A percentile compares a stretch with the other conserved stretches of the same genome.
Evolutionary conservation across 2,888 invertebrate genomes (phyloP).

Genomic region (Caenorhabditis macrosperma): DNA sequence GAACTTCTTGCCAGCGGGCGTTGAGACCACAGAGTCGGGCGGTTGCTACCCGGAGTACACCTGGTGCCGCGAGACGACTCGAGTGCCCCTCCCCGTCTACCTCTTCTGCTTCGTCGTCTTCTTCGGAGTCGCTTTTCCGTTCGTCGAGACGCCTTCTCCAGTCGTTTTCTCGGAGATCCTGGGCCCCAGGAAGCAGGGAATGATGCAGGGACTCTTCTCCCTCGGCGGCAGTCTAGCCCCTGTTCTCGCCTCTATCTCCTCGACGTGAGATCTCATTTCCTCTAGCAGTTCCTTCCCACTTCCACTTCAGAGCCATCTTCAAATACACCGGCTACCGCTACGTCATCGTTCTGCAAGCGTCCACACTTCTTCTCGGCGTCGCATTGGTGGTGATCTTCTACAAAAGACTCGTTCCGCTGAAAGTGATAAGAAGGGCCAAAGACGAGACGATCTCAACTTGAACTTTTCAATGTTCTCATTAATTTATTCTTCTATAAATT

Average conservation of each 20-base stretch:
- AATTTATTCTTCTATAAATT: slow-evolving; percentile 18
- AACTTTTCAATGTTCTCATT: slow-evolving; percentile 1
- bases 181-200: slow-evolving; percentile 61
- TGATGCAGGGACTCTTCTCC: slow-evolving; percentile 58
- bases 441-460: slow-evolving; percentile 14
- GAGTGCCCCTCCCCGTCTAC: slow-evolving; percentile 62
- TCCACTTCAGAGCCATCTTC: slow-evolving; percentile 56
- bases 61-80: slow-evolving; percentile 62
- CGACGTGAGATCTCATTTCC: slow-evolving; percentile 30
- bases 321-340: slow-evolving; percentile 60
- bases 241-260: slow-evolving; percentile 34
- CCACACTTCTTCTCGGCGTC: slow-evolving; percentile 48
- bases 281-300: neutral
- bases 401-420: slow-evolving; percentile 55
- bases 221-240: slow-evolving; percentile 52
- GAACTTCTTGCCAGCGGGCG: slow-evolving; percentile 43
- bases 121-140: slow-evolving; percentile 67
- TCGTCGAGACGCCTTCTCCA: slow-evolving; percentile 60
- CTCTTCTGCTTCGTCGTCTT: slow-evolving; percentile 59
- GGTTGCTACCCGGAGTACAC: slow-evolving; percentile 59
- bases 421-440: too few species aligned
- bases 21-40: slow-evolving; percentile 58
- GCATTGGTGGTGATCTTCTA: slow-evolving; percentile 48
- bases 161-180: slow-evolving; percentile 64
- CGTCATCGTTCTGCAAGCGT: slow-evolving; percentile 55